Evolutionary conservation across 2,888 invertebrate genomes (phyloP).

Genomic region (Plebejus argus): DNA sequence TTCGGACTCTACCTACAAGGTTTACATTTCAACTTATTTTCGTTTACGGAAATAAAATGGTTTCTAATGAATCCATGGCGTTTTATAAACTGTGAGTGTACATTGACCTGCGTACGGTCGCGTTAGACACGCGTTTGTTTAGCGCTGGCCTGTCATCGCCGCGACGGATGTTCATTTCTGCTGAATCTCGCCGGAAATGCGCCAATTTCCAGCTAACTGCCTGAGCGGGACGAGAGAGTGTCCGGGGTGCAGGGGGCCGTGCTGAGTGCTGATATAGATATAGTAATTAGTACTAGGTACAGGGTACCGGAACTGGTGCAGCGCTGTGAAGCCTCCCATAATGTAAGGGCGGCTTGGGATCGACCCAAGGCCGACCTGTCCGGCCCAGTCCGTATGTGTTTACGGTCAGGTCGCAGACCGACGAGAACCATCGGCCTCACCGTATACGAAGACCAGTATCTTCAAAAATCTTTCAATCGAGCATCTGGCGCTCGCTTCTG

Average conservation of each 20-base stretch:
- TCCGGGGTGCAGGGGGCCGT: too few relatives aligned
- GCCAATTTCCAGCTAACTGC: conserved; percentile 2
- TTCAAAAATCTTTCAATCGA: too few relatives aligned
- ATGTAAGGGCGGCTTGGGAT: too few relatives aligned
- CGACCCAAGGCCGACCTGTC: too few relatives aligned
- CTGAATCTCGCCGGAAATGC: conserved; percentile 11
- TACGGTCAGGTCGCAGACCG: too few relatives aligned
- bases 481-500: too few relatives aligned
- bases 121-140: neutral
- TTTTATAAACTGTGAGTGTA: neutral
- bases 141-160: neutral
- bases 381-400: too few relatives aligned
- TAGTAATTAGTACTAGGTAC: too few relatives aligned
- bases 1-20: neutral
- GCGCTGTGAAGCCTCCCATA: too few relatives aligned
- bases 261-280: neutral
- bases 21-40: neutral
- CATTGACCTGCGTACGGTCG: neutral
- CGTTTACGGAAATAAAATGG: neutral
- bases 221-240: neutral
- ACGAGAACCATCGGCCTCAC: too few relatives aligned
- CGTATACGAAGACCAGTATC: too few relatives aligned
- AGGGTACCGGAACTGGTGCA: too few relatives aligned
- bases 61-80: neutral
- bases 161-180: conserved; percentile 10